Evolutionary conservation across 1,140 invertebrate species (phyloP), one percentile per base, ranked within the genome.

Genomic region (Drosophila bipectinata): DNA sequence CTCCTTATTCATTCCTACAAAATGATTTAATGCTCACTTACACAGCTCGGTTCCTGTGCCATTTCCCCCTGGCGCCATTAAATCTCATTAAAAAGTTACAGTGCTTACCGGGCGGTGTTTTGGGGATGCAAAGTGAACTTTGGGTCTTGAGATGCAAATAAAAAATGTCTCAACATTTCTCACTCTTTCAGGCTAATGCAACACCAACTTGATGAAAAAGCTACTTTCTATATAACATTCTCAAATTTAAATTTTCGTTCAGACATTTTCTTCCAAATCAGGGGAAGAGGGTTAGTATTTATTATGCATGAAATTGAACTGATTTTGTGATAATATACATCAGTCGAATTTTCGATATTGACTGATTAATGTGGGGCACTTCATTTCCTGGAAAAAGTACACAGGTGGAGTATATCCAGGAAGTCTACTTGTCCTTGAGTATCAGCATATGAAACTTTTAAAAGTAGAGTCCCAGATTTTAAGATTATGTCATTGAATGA

Each of bases 21-120:
- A 72, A 85, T 85, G 82, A 85, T 85, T 85, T 85, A 85, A 87
- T 85, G 78, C 82, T 78, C 83, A 75, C 82, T 87, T 87, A 72
- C 81, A 72, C 81, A 72, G 77, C 49, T 47, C 53, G 53, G 68
- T 82, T 81, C 75, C 74, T 58, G 74, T 57, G 59, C 52, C 57
- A 21, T 61, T 37, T 85, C 82, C 82, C 82, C 74, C 64, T 55
- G 83, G 82, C 82, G 78, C 82, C 82, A 87, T 85, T 85, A 82
- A 85, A 85, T 85, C 82, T 87, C 78, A 85, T 87, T 85, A 85
- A 78, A 85, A 85, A 85, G 82, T 85, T 85, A 44, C 44, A 21
- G 68, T 55, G 21, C 30, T 68, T 68, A 67, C 45, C 48, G 34
- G 34, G 32, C 3, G 32, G 39, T 32, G 28, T 52, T 32, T 30